Base-by-base conservation (phyloP, 1,140 invertebrate species). In the Leptinotarsa lineolata region DNA sequence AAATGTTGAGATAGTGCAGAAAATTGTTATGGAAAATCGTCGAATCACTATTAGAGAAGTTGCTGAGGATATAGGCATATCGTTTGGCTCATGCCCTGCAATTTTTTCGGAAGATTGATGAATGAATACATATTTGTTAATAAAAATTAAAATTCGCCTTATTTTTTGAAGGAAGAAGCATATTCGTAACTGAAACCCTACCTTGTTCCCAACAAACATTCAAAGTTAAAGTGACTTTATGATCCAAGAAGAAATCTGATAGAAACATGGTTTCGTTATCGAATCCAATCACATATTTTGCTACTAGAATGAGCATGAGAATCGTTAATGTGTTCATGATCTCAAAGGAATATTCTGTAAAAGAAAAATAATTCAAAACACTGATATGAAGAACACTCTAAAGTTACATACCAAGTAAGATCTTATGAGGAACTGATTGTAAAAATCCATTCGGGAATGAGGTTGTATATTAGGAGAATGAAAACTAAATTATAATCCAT, bases 201-300 rank as follows among this genome's bases (percentile, higher is more conserved):
- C 63, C 30, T 65, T 16, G 18, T 24, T 24, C n/a, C 63, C 63
- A 65, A 65, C 63, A 65, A 39, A 16, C 18, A 22, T 39, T 65
- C 16, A 65, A 21, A 39, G 24, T 12, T 16, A 65, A 30, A 16
- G 18, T 39, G 22, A 22, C 30, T 8, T 65, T 24, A 21, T 22
- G 8, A 24, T 65, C 4, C 13, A 21, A 11, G 30, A 65, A 65
- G 22, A 65, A 65, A 20, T 65, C 63, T 65, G 22, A 18, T n/a
- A 65, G 12, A n/a, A 65, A 24, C 63, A 15, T 65, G 4, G 18
- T 16, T 30, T 65, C 21, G 3, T 65, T 5, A 39, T 16, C 48
- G 13, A 54, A 54, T 54, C 15, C 15, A 54, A 54, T n/a, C 15
- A 54, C 48, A n/a, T 54, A 5, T 15, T 54, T 54, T 18, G 48